Evolutionary conservation across 2,888 invertebrate species (phyloP), one percentile per base, ranked within the genome.

Genomic region (Noctuana brunneofusca): DNA sequence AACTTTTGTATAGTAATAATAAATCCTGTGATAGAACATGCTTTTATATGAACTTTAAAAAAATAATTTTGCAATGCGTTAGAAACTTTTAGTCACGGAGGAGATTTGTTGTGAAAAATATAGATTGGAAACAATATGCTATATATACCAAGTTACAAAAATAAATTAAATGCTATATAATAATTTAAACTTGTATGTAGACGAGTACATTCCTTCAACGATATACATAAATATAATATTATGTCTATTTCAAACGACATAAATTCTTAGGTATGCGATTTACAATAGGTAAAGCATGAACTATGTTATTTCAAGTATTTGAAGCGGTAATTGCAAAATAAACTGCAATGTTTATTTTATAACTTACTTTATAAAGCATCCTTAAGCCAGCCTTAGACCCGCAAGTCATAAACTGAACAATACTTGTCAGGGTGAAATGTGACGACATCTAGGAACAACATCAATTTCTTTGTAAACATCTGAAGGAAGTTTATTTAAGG

Each of bases 401-500:
- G 35, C 20, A 49, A 24, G 48, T 55, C 48, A 60, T 41, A 32
- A 60, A 30, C 46, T 30, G 20, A 38, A 62, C 62, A 55, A 55
- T 49, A 62, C 55, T 49, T 55, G 55, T 49, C 62, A 62, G 11
- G n/a, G 27, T 32, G 54, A 54, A 43, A 43, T 12, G 55, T 35
- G 62, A 55, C 20, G 62, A 62, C 62, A 62, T 62, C n/a, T 38
- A 52, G 30, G 54, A 62, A 62, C 60, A 62, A 62, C 60, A 62
- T 55, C 49, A 62, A 62, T 55, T 55, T 55, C 60, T 48, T 55
- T 62, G 54, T 55, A 64, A 62, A 68, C 64, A 68, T 68, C 67
- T 46, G 57, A 68, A 62, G 64, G 66, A 68, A 78, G 80, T 83
- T 86, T 83, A 72, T 76, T 81, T 75, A 78, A 79, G 76, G 73